Base-by-base conservation (phyloP, 2,113 vertebrate species). In the Cephalopholis sonnerati region DNA sequence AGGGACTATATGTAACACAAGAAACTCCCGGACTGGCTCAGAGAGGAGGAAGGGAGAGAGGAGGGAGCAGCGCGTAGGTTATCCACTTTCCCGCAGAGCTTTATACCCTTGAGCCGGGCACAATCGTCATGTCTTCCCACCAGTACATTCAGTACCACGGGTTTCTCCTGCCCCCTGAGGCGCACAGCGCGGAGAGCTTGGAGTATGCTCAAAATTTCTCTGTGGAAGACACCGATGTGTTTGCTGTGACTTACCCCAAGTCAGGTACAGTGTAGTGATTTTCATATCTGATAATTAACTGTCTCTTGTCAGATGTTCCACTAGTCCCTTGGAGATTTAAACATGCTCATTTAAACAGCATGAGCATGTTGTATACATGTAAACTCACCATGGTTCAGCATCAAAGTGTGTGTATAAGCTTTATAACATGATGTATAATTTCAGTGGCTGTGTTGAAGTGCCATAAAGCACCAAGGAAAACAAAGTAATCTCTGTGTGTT, bases 211-310 rank as follows among this genome's bases (percentile, higher is more conserved):
- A 92, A 8, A 81, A 91, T 0, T 94, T 95, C 72, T 18, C 64
- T 36, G 83, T 94, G 50, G 59, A 93, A 29, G 94, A 96, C 59
- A 92, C 93, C 1, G 95, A 96, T 32, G 83, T 95, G 16, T 93
- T 96, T 81, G 86, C 41, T 53, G 85, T 95, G 17, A 96, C 96
- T 1, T 96, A 95, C 83, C 96, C 95, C 36, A 96, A 96, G 76
- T 95, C 95, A 85, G 95, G 94, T 95, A 91, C 9, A 59, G 58
- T 66, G 2, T 6, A 11, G n/a, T 65, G 2, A 16, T 58, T 51
- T 39, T 77, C 0, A 54, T 66, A 15, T 62, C 2, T 65, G 46
- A 7, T 4, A 4, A 39, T 36, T 58, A 9, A 1, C 2, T 58
- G 2, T 36, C 5, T 1, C 29, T 53, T 71, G 57, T 22, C 2